phyloP scores from a whole-genome alignment of 2,888 invertebrate species.

The Tupiocoris notatus region DNA sequence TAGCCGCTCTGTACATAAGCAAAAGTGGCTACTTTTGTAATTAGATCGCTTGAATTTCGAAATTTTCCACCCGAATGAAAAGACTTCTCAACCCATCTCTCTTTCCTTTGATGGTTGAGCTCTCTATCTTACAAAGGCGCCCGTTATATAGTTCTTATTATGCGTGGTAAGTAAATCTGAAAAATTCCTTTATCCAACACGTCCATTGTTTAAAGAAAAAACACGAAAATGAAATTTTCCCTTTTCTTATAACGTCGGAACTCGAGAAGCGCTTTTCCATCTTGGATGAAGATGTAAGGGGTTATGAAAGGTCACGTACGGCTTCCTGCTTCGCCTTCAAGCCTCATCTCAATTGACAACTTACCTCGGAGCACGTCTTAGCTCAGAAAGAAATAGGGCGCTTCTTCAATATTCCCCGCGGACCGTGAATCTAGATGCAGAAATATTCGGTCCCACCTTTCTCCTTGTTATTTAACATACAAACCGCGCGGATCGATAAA shows the following conservation, averaged over 20 bases:
- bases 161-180: background rate
- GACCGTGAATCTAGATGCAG: background rate
- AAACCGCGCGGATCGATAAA: no score
- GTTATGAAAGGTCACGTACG: background rate
- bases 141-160: no score
- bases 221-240: background rate
- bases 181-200: background rate
- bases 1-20: no score
- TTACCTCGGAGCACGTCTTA: background rate
- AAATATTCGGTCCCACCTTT: no score
- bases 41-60: no score
- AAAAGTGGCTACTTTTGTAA: no score
- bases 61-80: no score
- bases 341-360: background rate
- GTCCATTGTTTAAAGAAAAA: background rate
- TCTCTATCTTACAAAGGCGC: no score
- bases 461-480: no score
- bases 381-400: background rate
- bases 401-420: background rate
- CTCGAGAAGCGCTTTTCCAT: background rate
- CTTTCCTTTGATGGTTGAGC: no score
- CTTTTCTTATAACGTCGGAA: background rate
- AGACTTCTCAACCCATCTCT: no score
- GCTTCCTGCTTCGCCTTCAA: background rate
- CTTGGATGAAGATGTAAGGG: background rate